Evolutionary conservation across 2,113 vertebrate species (phyloP).

Genomic region (Grammomys surdaster): DNA sequence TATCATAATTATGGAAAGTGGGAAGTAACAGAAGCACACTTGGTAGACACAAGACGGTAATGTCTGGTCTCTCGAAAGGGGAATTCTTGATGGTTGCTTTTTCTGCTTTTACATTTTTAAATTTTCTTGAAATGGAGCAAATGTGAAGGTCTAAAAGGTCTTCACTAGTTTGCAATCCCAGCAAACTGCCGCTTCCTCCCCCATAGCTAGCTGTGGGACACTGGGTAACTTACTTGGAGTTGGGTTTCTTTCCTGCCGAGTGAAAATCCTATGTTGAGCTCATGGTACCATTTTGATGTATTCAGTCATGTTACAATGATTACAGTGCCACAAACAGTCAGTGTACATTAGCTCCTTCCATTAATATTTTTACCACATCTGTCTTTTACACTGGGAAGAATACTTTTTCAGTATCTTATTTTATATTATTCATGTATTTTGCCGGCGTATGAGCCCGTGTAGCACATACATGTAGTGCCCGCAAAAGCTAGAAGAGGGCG

Average conservation of each 20-base stretch:
- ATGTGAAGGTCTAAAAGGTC: not conserved
- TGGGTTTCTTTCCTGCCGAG: not conserved
- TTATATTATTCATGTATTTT: not conserved
- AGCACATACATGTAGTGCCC: not conserved
- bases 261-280: not conserved
- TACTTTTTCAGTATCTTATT: not conserved
- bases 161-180: not conserved
- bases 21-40: not conserved
- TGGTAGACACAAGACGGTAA: not conserved
- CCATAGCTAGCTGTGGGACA: not conserved
- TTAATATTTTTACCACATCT: not conserved
- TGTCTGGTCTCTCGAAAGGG: not conserved
- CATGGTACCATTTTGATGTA: not conserved
- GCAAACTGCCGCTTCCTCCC: too few species aligned
- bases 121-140: not conserved
- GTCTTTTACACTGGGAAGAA: not conserved
- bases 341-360: not conserved
- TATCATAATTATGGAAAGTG: constrained; percentile 18
- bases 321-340: not conserved
- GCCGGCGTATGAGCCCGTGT: not conserved
- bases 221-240: not conserved
- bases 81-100: not conserved
- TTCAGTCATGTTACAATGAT: not conserved
- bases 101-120: not conserved
- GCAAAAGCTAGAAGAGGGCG: not conserved